Conservation (phyloP, 2,113 vertebrate genomes). For the Syrrhaptes paradoxus region DNA sequence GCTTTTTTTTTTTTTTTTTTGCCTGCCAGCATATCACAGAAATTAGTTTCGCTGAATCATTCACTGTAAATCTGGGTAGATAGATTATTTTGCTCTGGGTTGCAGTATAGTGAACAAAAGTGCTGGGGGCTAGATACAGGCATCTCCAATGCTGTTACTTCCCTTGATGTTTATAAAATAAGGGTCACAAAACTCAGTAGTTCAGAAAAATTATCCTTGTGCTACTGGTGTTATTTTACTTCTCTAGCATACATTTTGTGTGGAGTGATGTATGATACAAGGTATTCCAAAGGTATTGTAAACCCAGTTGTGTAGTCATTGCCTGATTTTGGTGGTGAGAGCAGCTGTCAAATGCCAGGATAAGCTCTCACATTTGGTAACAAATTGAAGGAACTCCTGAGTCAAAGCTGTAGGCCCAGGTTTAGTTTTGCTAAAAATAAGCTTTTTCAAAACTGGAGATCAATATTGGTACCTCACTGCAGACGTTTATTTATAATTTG, state of each 20-base stretch:
- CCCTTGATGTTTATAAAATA: neutral
- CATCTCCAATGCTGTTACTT: neutral
- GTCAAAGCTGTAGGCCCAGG: neutral
- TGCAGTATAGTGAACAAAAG: neutral
- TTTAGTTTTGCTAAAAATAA: neutral
- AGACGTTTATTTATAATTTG: neutral
- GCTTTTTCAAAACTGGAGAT: neutral
- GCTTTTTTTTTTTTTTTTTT: neutral
- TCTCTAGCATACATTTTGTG: neutral
- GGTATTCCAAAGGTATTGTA: neutral
- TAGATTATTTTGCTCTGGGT: neutral
- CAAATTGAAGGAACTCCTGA: neutral
- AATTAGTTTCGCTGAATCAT: neutral
- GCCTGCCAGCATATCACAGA: neutral
- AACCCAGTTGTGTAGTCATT: neutral
- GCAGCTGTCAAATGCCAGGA: neutral
- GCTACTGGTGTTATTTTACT: neutral
- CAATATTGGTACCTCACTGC: neutral
- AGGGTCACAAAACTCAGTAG: neutral
- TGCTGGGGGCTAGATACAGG: neutral
- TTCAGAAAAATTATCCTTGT: neutral
- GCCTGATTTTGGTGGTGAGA: neutral
- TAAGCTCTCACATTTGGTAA: neutral
- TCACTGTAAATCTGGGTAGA: neutral
- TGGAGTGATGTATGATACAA: neutral